Evolutionary conservation across 2,888 invertebrate genomes (phyloP), one percentile per base, ranked within the genome.

Genomic region (Malthinus seriepunctatus): DNA sequence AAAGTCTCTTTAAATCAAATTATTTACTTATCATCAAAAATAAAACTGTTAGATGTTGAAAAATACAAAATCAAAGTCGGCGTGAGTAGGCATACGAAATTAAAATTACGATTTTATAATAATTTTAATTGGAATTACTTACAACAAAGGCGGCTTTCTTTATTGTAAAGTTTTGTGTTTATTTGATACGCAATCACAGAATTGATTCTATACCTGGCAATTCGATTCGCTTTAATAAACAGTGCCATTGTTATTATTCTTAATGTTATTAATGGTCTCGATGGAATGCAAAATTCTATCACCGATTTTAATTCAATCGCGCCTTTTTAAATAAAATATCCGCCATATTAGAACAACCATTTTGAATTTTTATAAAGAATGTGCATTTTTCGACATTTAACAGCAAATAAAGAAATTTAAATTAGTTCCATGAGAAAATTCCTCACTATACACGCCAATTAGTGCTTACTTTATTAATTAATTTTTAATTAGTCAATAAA

Each of bases 91-190:
- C 65, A 62, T 55, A 38, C 46, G 38, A 51, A 59, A 57, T 57
- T 51, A 63, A 64, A 60, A 64, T 64, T 63, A 63, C 55, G 52
- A 57, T 52, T 51, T 50, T 12, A 39, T 38, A 62, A 52, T 55
- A 58, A 63, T 62, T 65, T 65, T 65, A 65, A 65, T 65, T 65
- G 63, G 57, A 56, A 48, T 58, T 60, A 57, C 50, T 44, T 55
- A 52, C 50, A 57, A 65, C 62, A 65, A 63, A 57, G 64, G 57
- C 57, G 61, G 57, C 52, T 39, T 48, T 11, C 48, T 48, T 56
- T 44, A 60, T 56, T 51, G 5, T 23, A 23, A 56, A 52, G 48
- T 42, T 60, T 51, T 51, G 37, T 60, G 56, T 56, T 39, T 51
- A 42, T 51, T 52, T 42, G 39, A 42, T 42, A 42, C 39, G 39